A percentile compares a stretch with the other conserved stretches of the same genome.
These are phyloP conservation scores for Cyprinella venusta DNA, from an alignment of 2,797 vertebrate genomes.

Conservation along the genomic window DNA sequence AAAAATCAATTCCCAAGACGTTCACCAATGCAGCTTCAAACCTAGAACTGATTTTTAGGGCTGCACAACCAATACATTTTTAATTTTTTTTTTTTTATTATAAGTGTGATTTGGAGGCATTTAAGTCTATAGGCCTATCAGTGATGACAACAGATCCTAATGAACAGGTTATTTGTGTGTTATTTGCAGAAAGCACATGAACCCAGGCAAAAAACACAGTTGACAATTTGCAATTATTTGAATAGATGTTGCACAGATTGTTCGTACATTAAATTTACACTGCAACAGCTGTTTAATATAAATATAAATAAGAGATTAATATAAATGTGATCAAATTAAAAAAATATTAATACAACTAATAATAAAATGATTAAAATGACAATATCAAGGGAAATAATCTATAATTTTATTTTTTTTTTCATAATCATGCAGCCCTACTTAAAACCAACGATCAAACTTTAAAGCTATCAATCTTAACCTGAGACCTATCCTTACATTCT, in stretches of 20 bases:
- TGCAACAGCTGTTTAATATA: neutral
- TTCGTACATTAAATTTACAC: neutral
- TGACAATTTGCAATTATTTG: neutral
- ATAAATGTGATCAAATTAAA: neutral
- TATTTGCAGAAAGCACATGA: neutral
- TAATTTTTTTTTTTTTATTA: neutral
- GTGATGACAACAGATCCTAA: neutral
- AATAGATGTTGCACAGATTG: neutral
- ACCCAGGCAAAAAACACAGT: neutral
- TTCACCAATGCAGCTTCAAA: neutral
- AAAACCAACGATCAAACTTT: neutral
- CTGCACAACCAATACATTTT: neutral
- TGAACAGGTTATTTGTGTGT: neutral
- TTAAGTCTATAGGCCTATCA: neutral
- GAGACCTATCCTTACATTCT: neutral
- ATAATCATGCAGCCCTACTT: conserved; percentile 12
- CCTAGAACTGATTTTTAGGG: neutral
- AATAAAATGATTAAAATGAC: neutral
- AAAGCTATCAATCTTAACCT: neutral
- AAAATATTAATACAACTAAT: neutral
- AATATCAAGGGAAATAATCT: neutral
- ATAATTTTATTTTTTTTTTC: neutral
- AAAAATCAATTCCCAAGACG: neutral
- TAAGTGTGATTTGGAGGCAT: neutral
- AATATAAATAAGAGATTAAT: no score